Conservation (phyloP, 2,888 invertebrate species). For the Conops quadrifasciatus region DNA sequence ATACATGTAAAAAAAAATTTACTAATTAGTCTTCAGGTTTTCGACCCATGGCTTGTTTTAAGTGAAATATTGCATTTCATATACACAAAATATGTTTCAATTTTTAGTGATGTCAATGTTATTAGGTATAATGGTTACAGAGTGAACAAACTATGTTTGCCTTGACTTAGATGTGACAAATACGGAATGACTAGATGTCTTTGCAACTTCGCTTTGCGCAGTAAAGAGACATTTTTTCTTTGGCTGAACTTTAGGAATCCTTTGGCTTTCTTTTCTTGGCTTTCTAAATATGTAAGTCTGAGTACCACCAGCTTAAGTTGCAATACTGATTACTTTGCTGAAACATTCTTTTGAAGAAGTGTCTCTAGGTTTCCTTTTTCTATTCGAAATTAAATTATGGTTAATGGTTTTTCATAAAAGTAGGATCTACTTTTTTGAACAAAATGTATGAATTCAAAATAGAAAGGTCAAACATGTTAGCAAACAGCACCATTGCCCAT, state of each 20-base stretch:
- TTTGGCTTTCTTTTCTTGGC: not conserved
- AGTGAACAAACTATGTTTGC: too few species aligned
- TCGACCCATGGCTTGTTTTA: too few species aligned
- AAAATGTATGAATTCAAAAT: not conserved
- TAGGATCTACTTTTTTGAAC: not conserved
- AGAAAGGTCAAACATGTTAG: not conserved
- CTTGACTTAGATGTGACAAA: not conserved
- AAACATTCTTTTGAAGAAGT: not conserved
- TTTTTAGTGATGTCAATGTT: not conserved
- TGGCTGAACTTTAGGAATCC: too few species aligned
- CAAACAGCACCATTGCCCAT: too few species aligned
- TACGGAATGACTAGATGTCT: not conserved
- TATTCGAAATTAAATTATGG: not conserved
- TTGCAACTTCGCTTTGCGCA: not conserved
- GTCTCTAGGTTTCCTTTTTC: not conserved
- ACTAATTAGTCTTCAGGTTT: too few species aligned
- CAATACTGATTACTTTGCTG: not conserved
- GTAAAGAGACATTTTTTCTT: not conserved
- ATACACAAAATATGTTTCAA: too few species aligned
- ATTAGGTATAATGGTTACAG: too few species aligned
- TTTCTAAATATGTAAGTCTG: not conserved
- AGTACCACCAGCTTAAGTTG: not conserved
- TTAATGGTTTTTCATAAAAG: not conserved
- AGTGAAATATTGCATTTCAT: too few species aligned
- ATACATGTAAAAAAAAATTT: too few species aligned